Conservation (phyloP, 2,113 vertebrate genomes). For the Oreotragus oreotragus region DNA sequence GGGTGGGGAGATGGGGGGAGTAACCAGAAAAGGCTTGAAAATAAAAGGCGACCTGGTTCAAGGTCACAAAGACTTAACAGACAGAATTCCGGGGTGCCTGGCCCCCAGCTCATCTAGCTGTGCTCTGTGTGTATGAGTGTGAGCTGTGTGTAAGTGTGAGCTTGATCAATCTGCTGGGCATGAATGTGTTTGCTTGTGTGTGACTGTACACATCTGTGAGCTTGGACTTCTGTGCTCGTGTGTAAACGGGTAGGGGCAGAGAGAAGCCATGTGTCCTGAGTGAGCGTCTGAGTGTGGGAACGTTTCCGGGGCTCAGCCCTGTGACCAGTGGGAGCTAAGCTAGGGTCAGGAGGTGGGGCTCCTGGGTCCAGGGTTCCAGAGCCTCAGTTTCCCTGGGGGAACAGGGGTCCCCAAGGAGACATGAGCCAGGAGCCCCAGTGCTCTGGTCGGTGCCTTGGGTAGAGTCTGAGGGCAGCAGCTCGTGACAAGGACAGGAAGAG, state of each 20-base stretch:
- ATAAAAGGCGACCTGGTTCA: neutral
- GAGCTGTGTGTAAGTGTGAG: neutral
- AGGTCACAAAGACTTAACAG: neutral
- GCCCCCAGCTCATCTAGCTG: neutral
- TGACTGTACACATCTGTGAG: neutral
- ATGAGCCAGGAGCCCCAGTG: neutral
- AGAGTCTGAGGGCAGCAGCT: neutral
- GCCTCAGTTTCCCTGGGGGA: neutral
- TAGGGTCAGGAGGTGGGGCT: neutral
- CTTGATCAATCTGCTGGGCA: neutral
- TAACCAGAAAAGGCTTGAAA: neutral
- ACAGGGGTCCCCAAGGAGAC: neutral
- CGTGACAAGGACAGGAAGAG: neutral
- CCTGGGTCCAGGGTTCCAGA: neutral
- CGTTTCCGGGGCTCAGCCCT: neutral
- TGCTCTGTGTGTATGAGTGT: neutral
- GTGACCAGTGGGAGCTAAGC: neutral
- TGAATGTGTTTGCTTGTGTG: neutral
- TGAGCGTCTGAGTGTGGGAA: neutral
- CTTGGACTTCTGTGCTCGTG: neutral
- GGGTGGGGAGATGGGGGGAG: too few relatives aligned
- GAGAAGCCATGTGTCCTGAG: neutral
- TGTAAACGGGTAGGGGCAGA: rapidly evolving
- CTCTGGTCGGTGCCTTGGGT: neutral
- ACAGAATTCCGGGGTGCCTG: neutral